Evolutionary conservation across 2,113 vertebrate genomes (phyloP).

Genomic region (Corythaeola cristata): DNA sequence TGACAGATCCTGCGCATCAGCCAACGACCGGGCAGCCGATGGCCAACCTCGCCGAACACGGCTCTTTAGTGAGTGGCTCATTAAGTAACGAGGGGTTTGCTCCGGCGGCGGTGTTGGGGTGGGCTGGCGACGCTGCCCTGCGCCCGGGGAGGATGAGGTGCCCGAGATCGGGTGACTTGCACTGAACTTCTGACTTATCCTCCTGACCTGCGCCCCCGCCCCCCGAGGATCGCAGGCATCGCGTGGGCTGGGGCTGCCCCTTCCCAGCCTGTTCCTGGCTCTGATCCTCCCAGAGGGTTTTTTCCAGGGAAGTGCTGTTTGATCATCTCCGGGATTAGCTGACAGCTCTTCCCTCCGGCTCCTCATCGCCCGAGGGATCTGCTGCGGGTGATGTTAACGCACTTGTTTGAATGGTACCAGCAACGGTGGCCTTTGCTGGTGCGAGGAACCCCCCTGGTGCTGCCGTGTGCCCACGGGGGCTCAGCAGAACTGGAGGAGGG

Average conservation of each 20-base stretch:
- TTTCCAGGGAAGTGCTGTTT: not conserved
- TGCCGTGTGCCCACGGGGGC: fast-evolving
- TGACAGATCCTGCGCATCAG: not conserved
- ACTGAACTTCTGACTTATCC: not conserved
- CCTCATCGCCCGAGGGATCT: not conserved
- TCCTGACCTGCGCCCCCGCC: no score
- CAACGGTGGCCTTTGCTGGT: not conserved
- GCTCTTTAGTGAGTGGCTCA: not conserved
- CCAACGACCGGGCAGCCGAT: not conserved
- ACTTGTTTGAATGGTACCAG: not conserved
- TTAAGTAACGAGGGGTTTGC: not conserved
- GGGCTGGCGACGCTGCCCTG: not conserved
- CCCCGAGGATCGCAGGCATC: not conserved
- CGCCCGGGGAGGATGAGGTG: fast-evolving
- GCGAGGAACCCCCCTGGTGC: not conserved
- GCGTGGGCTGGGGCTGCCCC: fast-evolving
- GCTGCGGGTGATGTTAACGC: fast-evolving
- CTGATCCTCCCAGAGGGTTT: not conserved
- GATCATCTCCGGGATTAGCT: not conserved
- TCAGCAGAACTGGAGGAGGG: not conserved
- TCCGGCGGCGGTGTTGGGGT: fast-evolving
- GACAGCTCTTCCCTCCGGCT: not conserved
- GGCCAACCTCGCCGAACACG: not conserved
- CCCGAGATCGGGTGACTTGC: fast-evolving
- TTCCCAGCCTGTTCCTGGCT: not conserved